Base-by-base conservation (phyloP, 2,888 invertebrate genomes). In the Ferrisia virgata region DNA sequence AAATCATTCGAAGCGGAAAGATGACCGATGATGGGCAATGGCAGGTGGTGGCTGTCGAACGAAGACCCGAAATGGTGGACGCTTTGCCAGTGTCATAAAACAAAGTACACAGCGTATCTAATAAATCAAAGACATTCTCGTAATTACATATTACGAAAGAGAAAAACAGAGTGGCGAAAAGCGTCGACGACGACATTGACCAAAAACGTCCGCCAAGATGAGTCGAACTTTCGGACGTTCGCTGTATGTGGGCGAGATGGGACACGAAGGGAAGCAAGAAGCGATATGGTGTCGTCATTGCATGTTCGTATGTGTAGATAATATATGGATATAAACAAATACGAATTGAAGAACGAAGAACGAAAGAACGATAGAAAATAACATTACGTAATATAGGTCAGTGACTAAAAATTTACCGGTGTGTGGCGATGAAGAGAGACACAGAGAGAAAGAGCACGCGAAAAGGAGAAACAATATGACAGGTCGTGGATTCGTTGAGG, bases 361-460 rank as follows among this genome's bases (percentile, higher is more conserved):
- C 53, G 53, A 53, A 6, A 6, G 15, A 53, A 53, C 6, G 15
- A n/a, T 39, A 9, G 15, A 36, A 36, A 76, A 69, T 69, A 33
- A 36, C 28, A n/a, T 83, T 83, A 83, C 76, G 72, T 83, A 83
- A 83, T 83, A 72, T 83, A 83, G 83, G 83, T 83, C 83, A 83
- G 83, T 83, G 76, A 83, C 83, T 83, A 83, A 39, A 53, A 53
- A 53, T 53, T 53, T 22, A 22, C 53, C 22, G 53, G 22, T 53
- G 53, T 53, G 53, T 53, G 53, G 43, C n/a, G 43, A 43, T 43
- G 6, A 0, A 43, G 43, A 43, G 43, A 43, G n/a, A n/a, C n/a
- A n/a, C n/a, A n/a, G n/a, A n/a, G n/a, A n/a, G n/a, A n/a, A n/a
- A n/a, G n/a, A n/a, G n/a, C n/a, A n/a, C n/a, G n/a, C n/a, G n/a